Conservation (phyloP, 1,140 invertebrate species). For the Aplysia californica region DNA sequence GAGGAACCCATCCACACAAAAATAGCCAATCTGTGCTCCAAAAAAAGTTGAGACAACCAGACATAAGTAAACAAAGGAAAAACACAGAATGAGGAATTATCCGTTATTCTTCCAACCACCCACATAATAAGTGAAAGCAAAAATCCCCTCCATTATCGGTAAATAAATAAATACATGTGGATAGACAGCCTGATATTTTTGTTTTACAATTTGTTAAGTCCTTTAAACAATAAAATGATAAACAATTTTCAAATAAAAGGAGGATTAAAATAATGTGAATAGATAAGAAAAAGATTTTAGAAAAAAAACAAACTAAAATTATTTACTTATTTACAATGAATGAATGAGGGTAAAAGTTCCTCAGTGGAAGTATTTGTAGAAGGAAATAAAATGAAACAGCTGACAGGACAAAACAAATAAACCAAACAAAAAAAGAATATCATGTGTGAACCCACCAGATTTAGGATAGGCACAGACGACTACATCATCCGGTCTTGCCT, state of each 20-base stretch:
- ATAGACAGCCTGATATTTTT: no score
- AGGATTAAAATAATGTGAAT: no score
- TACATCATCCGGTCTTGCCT: slow-evolving; percentile 41
- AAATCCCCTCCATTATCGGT: no score
- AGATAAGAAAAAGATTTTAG: no score
- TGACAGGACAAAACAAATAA: not conserved
- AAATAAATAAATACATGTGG: no score
- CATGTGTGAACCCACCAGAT: slow-evolving; percentile 41
- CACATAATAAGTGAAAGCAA: not conserved
- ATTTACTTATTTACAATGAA: not conserved
- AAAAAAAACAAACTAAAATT: not conserved
- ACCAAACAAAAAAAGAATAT: not conserved
- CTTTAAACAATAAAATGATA: no score
- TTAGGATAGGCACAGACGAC: slow-evolving; percentile 52
- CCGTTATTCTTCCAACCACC: not conserved
- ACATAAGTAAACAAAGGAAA: not conserved
- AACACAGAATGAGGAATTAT: no score
- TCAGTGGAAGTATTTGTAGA: no score
- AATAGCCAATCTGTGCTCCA: not conserved
- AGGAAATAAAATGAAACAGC: not conserved
- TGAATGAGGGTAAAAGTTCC: no score
- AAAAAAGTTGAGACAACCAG: not conserved
- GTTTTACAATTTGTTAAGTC: no score
- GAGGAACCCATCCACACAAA: not conserved
- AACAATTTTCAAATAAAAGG: no score